phyloP scores from a whole-genome alignment of 2,888 invertebrate genomes.

The Polia nebulosa region DNA sequence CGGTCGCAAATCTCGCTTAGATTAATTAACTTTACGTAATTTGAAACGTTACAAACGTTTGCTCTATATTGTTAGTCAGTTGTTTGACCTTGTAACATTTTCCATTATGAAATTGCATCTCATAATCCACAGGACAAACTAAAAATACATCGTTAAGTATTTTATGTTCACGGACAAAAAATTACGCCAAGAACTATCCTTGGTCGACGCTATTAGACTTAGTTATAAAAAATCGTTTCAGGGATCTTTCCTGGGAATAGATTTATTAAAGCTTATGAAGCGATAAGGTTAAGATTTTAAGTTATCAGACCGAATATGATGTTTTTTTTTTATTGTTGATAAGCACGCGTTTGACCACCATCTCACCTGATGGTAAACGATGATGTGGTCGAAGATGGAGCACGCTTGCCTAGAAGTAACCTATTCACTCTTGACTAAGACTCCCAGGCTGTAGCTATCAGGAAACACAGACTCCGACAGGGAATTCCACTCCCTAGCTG shows the following conservation, averaged over 20 bases:
- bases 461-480: too few species aligned
- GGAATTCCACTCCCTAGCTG: too few species aligned
- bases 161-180: background rate
- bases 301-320: background rate
- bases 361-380: too few species aligned
- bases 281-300: background rate
- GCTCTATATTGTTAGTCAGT: background rate
- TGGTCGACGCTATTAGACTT: background rate
- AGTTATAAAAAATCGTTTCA: background rate
- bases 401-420: too few species aligned
- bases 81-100: background rate
- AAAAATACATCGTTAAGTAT: constrained; percentile 1
- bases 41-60: constrained; percentile 25
- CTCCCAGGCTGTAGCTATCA: too few species aligned
- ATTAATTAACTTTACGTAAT: constrained; percentile 37
- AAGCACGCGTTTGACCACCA: too few species aligned
- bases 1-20: constrained; percentile 21
- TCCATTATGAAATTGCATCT: background rate
- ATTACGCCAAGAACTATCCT: background rate
- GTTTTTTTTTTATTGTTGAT: too few species aligned
- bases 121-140: too few species aligned
- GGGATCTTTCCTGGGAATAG: background rate
- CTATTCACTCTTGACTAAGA: too few species aligned
- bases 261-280: background rate
- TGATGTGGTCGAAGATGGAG: too few species aligned